A percentile compares a stretch with the other conserved stretches of the same genome.
phyloP scores from a whole-genome alignment of 2,888 invertebrate genomes.

The Pyrochroa serraticornis region DNA sequence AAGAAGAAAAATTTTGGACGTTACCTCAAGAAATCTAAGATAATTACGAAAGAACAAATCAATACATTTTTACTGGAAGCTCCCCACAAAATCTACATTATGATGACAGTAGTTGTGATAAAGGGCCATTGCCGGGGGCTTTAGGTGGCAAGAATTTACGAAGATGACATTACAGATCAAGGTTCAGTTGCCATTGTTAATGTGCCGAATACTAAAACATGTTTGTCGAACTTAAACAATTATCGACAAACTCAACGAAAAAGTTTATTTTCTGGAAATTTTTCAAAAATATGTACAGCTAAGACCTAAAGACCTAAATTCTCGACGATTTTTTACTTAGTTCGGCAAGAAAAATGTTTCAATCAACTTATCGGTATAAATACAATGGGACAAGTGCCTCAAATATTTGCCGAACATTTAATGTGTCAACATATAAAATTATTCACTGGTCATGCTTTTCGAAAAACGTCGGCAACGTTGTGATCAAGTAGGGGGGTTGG shows the following conservation, averaged over 20 bases:
- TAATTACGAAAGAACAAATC: constrained; percentile 24
- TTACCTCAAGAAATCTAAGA: constrained; percentile 18
- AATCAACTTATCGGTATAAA: too few species aligned
- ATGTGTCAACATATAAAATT: constrained; percentile 13
- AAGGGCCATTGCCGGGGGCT: constrained; percentile 14
- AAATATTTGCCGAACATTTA: constrained; percentile 23
- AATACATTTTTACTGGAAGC: constrained; percentile 26
- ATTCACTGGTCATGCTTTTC: constrained; percentile 31
- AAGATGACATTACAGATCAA: too few species aligned
- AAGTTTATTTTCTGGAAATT: too few species aligned
- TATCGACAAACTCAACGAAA: constrained; percentile 5
- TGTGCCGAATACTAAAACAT: constrained; percentile 18
- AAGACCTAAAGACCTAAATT: not conserved
- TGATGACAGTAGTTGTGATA: constrained; percentile 29
- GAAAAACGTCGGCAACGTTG: constrained; percentile 21
- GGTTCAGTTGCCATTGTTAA: too few species aligned
- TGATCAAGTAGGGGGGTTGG: not conserved
- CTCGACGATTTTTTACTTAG: constrained; percentile 11
- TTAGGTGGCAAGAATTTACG: constrained; percentile 27
- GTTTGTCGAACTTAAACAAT: constrained; percentile 22
- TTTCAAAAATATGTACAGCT: constrained; percentile 8
- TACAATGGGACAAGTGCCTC: too few species aligned
- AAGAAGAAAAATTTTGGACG: constrained; percentile 24
- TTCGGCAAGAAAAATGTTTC: constrained; percentile 15
- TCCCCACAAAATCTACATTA: constrained; percentile 21